These are phyloP conservation scores for Nothura maculosa DNA, from an alignment of 2,797 vertebrate species.

Conservation along the genomic window DNA sequence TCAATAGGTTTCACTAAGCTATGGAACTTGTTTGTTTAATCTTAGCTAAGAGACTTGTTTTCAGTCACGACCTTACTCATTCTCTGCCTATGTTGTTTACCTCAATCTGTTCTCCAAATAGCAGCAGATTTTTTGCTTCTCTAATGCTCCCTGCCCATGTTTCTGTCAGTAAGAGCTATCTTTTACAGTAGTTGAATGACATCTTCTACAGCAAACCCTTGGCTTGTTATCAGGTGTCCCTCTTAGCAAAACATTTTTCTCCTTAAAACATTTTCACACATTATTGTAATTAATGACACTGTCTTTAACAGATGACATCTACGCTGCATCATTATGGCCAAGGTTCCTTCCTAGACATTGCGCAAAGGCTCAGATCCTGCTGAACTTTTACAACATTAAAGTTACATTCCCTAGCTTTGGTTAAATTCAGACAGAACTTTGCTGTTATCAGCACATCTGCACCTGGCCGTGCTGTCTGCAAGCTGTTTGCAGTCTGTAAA, in stretches of 20 bases:
- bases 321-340: neutral
- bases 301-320: neutral
- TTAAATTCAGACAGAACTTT: neutral
- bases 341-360: neutral
- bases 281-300: neutral
- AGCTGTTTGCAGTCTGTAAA: neutral
- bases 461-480: accelerated
- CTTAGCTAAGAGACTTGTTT: neutral
- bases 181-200: neutral
- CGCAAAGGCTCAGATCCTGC: neutral
- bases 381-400: neutral
- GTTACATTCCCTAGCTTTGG: neutral
- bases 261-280: neutral
- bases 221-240: neutral
- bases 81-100: neutral
- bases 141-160: neutral
- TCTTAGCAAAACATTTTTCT: neutral
- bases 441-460: neutral
- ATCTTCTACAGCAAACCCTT: neutral
- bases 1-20: neutral
- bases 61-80: neutral
- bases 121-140: neutral
- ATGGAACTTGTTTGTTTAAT: neutral
- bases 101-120: neutral
- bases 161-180: neutral